Evolutionary conservation across 2,113 vertebrate genomes (phyloP), one percentile per base, ranked within the genome.

Genomic region (Triplophysa siluroides): DNA sequence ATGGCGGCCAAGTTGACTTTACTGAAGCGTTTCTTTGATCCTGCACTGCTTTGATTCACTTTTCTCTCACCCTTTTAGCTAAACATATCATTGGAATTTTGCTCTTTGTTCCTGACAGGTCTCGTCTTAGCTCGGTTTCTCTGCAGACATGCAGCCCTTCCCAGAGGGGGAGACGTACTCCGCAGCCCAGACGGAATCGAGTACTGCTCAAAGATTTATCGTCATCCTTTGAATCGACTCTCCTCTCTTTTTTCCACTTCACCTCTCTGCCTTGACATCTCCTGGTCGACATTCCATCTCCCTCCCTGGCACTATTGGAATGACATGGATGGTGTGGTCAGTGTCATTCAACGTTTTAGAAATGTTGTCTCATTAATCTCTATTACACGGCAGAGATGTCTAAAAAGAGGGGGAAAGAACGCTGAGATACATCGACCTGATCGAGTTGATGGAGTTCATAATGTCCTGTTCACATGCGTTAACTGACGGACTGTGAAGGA

Each of bases 101-200:
- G 84, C 88, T 91, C 92, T 94, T 94, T 94, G 93, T 93, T 93
- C 90, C 91, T 93, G 93, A 94, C 93, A 93, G 92, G 90, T 88
- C 89, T 88, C 90, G 88, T 92, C 93, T 93, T 93, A 90, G 91
- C 88, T 92, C 83, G 85, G 90, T 90, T 91, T 88, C 91, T 91
- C 90, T 89, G 87, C 90, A 89, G 91, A 89, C 91, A 91, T 79
- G 85, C 87, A 89, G 87, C 85, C 87, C 87, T 84, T 93, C 92
- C 91, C 90, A 88, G 88, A 90, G 91, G 92, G 91, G 84, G 90
- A 91, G 90, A 88, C 88, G 90, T 89, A 88, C 90, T 87, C 87
- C 56, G 69, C 79, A 91, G 76, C 80, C 72, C 60, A 68, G 62
- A 73, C 78, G 80, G 18, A 84, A 79, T 82, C 47, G 71, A 81